A percentile compares a stretch with the other conserved stretches of the same genome.
Conservation (phyloP, 2,797 vertebrate species). For the Distichodus sexfasciatus region DNA sequence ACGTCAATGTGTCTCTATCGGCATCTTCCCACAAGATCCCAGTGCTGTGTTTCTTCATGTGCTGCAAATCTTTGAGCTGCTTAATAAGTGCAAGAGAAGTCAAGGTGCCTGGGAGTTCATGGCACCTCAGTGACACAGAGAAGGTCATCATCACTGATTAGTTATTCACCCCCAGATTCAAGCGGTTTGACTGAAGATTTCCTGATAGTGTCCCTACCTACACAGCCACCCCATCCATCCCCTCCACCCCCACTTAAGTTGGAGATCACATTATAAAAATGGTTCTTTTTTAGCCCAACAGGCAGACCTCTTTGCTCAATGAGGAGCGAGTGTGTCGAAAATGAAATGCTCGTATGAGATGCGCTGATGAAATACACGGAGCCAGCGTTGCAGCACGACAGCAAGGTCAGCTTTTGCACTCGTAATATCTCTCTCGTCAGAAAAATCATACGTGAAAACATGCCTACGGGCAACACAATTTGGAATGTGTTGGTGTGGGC, state of each 20-base stretch:
- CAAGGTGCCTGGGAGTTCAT: conserved; percentile 45
- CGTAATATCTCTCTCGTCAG: conserved; percentile 33
- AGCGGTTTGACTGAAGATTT: conserved; percentile 43
- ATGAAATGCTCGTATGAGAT: conserved; percentile 40
- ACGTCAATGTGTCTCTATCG: neutral
- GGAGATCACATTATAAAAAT: conserved; percentile 43
- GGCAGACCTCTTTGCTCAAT: conserved; percentile 21
- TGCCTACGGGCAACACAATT: neutral
- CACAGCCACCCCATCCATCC: neutral
- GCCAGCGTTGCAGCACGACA: conserved; percentile 14
- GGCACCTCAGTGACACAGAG: conserved; percentile 45
- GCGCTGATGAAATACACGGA: conserved; percentile 39
- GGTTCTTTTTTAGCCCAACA: conserved; percentile 24
- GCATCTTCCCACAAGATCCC: neutral
- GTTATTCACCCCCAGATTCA: conserved; percentile 40
- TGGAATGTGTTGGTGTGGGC: neutral
- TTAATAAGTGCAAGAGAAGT: conserved; percentile 46
- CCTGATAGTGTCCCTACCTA: conserved; percentile 27
- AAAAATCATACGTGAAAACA: conserved; percentile 6
- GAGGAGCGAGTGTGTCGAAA: conserved; percentile 40
- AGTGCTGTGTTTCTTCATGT: conserved; percentile 56
- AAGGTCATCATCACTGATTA: conserved; percentile 49
- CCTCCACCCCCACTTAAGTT: conserved; percentile 29
- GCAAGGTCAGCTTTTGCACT: conserved; percentile 32
- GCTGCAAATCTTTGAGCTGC: conserved; percentile 59